Evolutionary conservation across 2,113 vertebrate genomes (phyloP), one percentile per base, ranked within the genome.

Genomic region (Urocynchramus pylzowi): DNA sequence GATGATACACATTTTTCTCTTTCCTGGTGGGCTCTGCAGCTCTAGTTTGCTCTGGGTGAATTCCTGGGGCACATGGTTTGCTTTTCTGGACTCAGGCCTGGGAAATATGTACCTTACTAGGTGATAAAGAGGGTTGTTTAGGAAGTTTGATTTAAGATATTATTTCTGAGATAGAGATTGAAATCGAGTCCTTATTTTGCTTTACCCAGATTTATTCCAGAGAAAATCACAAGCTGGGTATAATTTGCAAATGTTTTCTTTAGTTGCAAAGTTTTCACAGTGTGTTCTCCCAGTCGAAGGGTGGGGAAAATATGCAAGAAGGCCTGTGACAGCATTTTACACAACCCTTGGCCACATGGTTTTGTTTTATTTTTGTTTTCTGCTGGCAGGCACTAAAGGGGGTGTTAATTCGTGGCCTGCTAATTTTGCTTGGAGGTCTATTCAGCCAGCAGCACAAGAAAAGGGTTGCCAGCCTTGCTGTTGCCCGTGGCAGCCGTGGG

Each of bases 331-430:
- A 95, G 89, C 60, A n/a, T 92, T 96, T 96, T 60, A 30, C 76
- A 71, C 65, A 95, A 71, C 77, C 44, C 68, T 93, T 26, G 42
- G 79, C 86, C 93, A 95, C 95, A 84, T 95, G 95, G 76, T 89
- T 96, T 95, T 89, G 27, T 70, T 97, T 97, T 95, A 92, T 74
- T 89, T 94, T 93, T 93, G 85, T 84, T 83, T 96, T 96, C 84
- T 84, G 13, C 54, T 96, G 95, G 91, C 93, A 96, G 44, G 35
- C 94, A 78, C 42, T 90, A 63, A 93, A 81, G 61, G 68, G 80
- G 56, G 60, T 93, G 94, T 67, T 92, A 95, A 96, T 97, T 95
- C 68, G 1, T 54, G 80, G 86, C 83, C 86, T 87, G 76, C 60
- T 95, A 89, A 84, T 95, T 95, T 92, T 90, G 59, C 69, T 90